Base-by-base conservation (phyloP, 2,797 vertebrate genomes). In the Pitangus sulphuratus region DNA sequence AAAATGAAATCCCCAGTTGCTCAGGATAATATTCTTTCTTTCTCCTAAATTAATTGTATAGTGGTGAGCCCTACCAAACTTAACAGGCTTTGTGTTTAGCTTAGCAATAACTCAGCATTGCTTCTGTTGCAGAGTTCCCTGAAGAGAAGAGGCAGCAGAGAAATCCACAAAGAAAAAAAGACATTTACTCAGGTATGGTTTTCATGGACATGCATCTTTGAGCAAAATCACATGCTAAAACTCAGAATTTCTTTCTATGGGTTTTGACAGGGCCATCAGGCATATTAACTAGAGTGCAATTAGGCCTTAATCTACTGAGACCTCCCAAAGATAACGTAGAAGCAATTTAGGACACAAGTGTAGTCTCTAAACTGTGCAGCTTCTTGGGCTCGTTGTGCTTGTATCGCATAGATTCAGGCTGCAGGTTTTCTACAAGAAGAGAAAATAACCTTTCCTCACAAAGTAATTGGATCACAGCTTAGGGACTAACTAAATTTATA, bases 91-190 rank as follows among this genome's bases (percentile, higher is more conserved):
- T 64, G 4, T 11, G 1, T 54, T 66, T 50, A 40, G 66, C 28
- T 88, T 91, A 20, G 91, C 76, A 53, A 22, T 98, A 97, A 97
- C 84, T 37, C n/a, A 56, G 10, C 1, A 0, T 93, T 89, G 5
- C 44, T 68, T 98, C 77, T 96, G 2, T 98, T 97, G 62, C 98
- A 99, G 99, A 99, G 98, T 89, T 98, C 98, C 56, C 95, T 99
- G 97, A 99, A 99, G 97, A 98, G 99, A 97, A 98, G 99, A 98
- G 99, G 99, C 50, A 99, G 99, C 96, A 98, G 99, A 66, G 99
- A 99, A 97, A 97, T 97, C 7, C 98, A 99, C 95, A 99, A 99
- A 98, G 99, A 99, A 95, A 99, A 99, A 97, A 99, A 99, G 96
- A 95, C 98, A 28, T 93, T 98, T 39, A 98, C 97, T 94, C 99